Percentiles rank a stretch among this genome's conserved stretches.
These are phyloP conservation scores for Trichoplusia ni DNA, from an alignment of 1,140 invertebrate species.

Conservation along the genomic window DNA sequence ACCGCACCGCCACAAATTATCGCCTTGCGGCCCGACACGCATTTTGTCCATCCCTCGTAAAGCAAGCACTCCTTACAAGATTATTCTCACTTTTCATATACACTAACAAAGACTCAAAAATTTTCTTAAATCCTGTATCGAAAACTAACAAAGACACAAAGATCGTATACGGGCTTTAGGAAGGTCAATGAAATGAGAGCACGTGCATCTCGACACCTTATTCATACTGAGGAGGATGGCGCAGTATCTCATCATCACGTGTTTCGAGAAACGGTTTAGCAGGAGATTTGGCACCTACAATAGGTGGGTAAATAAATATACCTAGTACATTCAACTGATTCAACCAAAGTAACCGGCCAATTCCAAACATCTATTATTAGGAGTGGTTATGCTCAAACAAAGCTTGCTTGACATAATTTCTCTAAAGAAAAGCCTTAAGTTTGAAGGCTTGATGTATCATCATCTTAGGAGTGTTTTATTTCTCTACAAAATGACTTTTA, in stretches of 20 bases:
- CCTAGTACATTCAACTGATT: conserved; percentile 26
- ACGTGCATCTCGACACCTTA: conserved; percentile 41
- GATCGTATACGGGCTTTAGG: conserved; percentile 39
- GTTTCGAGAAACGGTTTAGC: conserved; percentile 32
- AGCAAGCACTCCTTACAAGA: conserved; percentile 8
- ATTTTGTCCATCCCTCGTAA: conserved; percentile 16
- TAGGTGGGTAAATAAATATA: conserved; percentile 22
- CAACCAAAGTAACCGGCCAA: conserved; percentile 17
- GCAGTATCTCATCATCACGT: conserved; percentile 43
- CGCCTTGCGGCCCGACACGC: not conserved
- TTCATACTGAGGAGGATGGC: conserved; percentile 32
- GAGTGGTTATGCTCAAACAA: conserved; percentile 9
- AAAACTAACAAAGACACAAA: conserved; percentile 43
- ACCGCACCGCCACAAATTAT: conserved; percentile 29
- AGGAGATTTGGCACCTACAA: conserved; percentile 42
- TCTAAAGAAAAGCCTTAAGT: not conserved
- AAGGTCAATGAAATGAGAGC: conserved; percentile 54
- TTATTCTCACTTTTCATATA: conserved; percentile 9
- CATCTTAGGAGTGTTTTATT: not conserved
- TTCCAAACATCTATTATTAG: conserved; percentile 13
- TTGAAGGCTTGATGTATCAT: not conserved
- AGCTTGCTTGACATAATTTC: conserved; percentile 21
- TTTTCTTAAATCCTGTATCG: too few species aligned
- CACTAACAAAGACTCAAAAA: conserved; percentile 36
- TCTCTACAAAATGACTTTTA: not conserved